A percentile compares a stretch with the other conserved stretches of the same genome.
phyloP scores from a whole-genome alignment of 2,888 invertebrate genomes.

The Trileptium ribeirensis region DNA sequence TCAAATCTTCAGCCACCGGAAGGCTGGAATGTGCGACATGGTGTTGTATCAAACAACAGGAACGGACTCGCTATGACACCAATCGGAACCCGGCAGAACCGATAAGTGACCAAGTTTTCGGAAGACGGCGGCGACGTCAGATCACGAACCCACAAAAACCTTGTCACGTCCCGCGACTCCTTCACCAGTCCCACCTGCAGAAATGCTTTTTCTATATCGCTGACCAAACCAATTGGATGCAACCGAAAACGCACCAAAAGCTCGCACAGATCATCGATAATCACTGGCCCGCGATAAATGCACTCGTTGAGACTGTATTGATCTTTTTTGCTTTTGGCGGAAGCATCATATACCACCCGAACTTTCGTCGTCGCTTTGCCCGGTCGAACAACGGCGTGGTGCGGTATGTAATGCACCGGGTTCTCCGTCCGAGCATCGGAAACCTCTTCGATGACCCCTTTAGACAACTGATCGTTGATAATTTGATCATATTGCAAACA shows the following conservation, averaged over 20 bases:
- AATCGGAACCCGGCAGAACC: conserved; percentile 37
- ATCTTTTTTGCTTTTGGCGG: conserved; percentile 20
- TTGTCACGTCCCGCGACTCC: conserved; percentile 27
- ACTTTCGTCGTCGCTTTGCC: conserved; percentile 34
- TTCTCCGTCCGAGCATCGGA: neutral
- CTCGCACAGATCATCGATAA: conserved; percentile 25
- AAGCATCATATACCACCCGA: conserved; percentile 39
- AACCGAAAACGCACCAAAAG: conserved; percentile 29
- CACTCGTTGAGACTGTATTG: conserved; percentile 32
- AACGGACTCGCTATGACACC: conserved; percentile 33
- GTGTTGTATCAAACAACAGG: conserved; percentile 29
- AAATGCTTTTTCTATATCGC: conserved; percentile 25
- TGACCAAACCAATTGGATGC: conserved; percentile 25
- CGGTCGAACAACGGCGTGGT: conserved; percentile 30
- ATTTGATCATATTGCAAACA: conserved; percentile 21
- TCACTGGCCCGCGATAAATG: conserved; percentile 30
- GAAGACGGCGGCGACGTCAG: neutral
- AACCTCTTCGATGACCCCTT: conserved; percentile 25
- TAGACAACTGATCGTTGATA: conserved; percentile 18
- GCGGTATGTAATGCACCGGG: conserved; percentile 30
- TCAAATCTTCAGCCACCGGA: neutral
- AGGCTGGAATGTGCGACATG: neutral
- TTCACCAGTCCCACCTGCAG: conserved; percentile 30
- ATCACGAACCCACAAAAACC: neutral
- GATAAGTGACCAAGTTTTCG: conserved; percentile 29